A percentile compares a stretch with the other conserved stretches of the same genome.
These are phyloP conservation scores for Neoscelio sp. DNA, from an alignment of 2,888 invertebrate species.

Conservation along the genomic window DNA sequence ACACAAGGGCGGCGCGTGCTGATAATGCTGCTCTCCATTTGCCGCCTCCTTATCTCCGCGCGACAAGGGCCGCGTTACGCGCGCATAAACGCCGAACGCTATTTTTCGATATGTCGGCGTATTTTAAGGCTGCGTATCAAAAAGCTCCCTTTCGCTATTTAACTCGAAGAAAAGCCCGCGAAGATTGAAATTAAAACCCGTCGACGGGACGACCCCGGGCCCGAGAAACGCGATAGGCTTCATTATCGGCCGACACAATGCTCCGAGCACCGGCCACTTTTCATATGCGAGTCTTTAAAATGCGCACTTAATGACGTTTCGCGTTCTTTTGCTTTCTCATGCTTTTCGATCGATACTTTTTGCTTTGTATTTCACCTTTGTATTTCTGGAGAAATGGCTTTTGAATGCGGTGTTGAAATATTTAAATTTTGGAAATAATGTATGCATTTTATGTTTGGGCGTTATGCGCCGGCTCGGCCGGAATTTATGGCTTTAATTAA, in stretches of 20 bases:
- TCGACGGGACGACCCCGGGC: conserved; percentile 18
- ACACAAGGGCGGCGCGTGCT: conserved; percentile 81
- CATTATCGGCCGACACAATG: conserved; percentile 66
- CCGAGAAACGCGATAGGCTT: conserved; percentile 48
- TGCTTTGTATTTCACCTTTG: no score
- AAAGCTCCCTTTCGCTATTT: conserved; percentile 19
- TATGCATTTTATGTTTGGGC: not conserved
- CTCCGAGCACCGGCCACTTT: conserved; percentile 14
- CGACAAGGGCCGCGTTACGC: conserved; percentile 53
- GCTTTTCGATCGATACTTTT: no score
- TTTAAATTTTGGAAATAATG: not conserved
- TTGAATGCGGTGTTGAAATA: not conserved
- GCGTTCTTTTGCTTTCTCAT: not conserved
- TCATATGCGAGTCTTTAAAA: conserved; percentile 16
- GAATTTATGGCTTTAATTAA: conserved; percentile 50
- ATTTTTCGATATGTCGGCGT: conserved; percentile 58
- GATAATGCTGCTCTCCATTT: conserved; percentile 78
- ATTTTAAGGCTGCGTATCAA: conserved; percentile 32
- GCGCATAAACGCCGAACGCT: conserved; percentile 42
- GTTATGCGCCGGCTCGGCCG: not conserved
- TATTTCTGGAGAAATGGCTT: not conserved
- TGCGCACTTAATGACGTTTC: conserved; percentile 33
- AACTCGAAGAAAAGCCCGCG: conserved; percentile 21
- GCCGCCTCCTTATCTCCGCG: conserved; percentile 53
- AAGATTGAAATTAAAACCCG: conserved; percentile 35